Conservation (phyloP, 1,140 invertebrate species). For the Reticulitermes speratus region DNA sequence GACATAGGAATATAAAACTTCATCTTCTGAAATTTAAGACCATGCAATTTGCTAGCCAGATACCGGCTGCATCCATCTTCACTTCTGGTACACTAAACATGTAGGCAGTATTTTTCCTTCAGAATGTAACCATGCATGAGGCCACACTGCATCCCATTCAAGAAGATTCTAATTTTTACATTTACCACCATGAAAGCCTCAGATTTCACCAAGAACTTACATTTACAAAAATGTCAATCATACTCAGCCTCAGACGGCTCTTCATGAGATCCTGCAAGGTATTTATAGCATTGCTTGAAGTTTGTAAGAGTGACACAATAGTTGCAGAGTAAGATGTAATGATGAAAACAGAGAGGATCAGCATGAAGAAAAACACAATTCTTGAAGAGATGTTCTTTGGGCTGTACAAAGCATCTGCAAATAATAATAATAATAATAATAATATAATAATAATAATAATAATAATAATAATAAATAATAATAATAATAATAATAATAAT, state of each 20-base stretch:
- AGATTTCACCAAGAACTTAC: neutral
- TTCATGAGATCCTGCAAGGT: neutral
- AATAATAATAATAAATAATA: neutral
- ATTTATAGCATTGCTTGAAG: neutral
- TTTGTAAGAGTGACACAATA: neutral
- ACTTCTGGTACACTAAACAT: too few relatives aligned
- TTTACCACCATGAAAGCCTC: too few relatives aligned
- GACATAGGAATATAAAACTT: neutral
- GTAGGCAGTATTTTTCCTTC: too few relatives aligned
- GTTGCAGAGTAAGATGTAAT: constrained; percentile 19
- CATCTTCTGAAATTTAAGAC: too few relatives aligned
- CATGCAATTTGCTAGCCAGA: too few relatives aligned
- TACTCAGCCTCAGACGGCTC: neutral
- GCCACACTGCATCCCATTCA: too few relatives aligned
- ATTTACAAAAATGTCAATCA: neutral
- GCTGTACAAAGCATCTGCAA: neutral
- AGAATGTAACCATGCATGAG: too few relatives aligned
- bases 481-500: neutral
- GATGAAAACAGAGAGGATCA: neutral
- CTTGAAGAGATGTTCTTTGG: neutral
- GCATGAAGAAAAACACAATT: neutral
- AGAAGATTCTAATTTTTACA: too few relatives aligned
- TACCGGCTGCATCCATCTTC: too few relatives aligned
- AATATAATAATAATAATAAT: neutral
- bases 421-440: neutral